A percentile compares a stretch with the other conserved stretches of the same genome.
Evolutionary conservation across 2,113 vertebrate genomes (phyloP).

Genomic region (Rostratula benghalensis): DNA sequence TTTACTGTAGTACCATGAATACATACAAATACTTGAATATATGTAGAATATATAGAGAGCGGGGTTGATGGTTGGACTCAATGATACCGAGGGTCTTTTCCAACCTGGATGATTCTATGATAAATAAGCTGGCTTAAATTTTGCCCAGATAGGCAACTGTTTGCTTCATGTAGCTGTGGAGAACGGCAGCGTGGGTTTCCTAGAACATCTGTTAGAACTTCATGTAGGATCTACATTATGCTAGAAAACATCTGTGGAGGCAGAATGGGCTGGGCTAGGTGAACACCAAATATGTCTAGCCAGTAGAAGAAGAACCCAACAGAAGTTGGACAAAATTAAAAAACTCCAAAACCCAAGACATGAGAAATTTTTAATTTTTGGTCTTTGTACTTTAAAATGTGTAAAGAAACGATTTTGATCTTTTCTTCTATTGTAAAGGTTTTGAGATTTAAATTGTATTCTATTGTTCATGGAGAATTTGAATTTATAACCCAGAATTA

Average conservation of each 20-base stretch:
- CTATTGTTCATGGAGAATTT: slow-evolving; percentile 3
- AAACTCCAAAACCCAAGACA: neutral
- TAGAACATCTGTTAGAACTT: neutral
- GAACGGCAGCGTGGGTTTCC: neutral
- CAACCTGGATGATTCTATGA: neutral
- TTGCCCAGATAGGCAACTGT: neutral
- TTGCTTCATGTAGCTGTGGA: neutral
- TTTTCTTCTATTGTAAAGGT: neutral
- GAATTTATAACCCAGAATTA: slow-evolving; percentile 23
- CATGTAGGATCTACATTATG: neutral
- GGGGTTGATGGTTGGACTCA: too few relatives aligned
- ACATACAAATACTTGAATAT: neutral
- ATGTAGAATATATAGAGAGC: too few relatives aligned
- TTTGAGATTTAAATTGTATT: neutral
- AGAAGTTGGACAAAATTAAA: neutral
- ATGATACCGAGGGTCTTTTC: too few relatives aligned
- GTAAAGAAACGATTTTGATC: neutral
- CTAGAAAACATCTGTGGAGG: neutral
- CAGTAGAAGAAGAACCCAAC: neutral
- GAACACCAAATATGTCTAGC: neutral
- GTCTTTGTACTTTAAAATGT: neutral
- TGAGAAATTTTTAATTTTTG: neutral
- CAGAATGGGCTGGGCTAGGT: neutral
- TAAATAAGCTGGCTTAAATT: neutral
- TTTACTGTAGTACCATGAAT: neutral